phyloP scores from a whole-genome alignment of 1,140 invertebrate species.

The Cherax quadricarinatus region DNA sequence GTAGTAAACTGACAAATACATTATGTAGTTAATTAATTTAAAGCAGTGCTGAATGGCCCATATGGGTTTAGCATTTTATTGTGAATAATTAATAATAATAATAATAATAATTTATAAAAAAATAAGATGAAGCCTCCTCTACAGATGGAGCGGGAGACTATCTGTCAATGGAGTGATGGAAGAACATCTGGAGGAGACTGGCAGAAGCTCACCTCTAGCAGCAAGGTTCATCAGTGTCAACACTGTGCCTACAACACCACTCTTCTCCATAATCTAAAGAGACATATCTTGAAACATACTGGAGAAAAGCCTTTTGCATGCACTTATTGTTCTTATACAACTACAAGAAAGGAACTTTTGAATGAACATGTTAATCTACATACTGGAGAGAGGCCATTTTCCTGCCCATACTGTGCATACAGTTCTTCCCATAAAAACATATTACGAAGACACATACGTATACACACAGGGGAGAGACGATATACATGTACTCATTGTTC shows the following conservation, averaged over 20 bases:
- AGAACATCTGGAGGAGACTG: constrained; percentile 21
- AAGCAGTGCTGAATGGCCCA: too few species aligned
- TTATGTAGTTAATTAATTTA: too few species aligned
- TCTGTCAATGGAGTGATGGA: constrained; percentile 32
- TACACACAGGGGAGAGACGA: constrained; percentile 32
- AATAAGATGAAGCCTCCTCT: constrained; percentile 56
- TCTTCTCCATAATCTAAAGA: constrained; percentile 51
- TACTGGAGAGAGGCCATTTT: constrained; percentile 28
- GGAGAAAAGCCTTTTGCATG: constrained; percentile 50
- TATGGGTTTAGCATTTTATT: too few species aligned
- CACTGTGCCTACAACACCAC: constrained; percentile 48
- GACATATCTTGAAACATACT: constrained; percentile 50
- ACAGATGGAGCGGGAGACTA: constrained; percentile 50
- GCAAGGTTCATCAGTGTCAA: constrained; percentile 48
- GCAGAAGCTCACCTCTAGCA: constrained; percentile 11
- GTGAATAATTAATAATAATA: too few species aligned
- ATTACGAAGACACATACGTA: constrained; percentile 32
- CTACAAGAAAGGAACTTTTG: constrained; percentile 39
- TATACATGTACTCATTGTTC: constrained; percentile 17
- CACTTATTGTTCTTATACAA: constrained; percentile 38
- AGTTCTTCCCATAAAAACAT: constrained; percentile 43
- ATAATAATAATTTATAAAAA: neutral
- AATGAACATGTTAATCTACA: constrained; percentile 39
- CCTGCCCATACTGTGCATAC: constrained; percentile 43
- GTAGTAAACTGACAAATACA: neutral